Evolutionary conservation across 2,797 vertebrate species (phyloP).

Genomic region (Centroberyx gerrardi): DNA sequence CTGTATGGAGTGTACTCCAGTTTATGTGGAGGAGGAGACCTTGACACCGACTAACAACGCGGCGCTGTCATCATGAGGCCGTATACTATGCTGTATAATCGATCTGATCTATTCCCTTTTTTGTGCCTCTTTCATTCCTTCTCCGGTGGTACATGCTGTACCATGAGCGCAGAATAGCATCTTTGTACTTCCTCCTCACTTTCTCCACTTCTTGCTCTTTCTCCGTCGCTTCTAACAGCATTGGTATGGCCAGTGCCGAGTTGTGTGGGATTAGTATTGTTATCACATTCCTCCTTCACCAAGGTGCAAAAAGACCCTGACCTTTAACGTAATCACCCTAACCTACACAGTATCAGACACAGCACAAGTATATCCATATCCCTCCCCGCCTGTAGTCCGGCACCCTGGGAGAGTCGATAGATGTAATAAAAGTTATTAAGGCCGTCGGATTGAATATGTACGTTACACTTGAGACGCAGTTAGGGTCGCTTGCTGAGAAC

Average conservation of each 20-base stretch:
- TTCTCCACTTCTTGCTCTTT: slow-evolving; percentile 29
- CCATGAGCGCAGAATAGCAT: slow-evolving; percentile 15
- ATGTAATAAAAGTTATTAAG: slow-evolving; percentile 54
- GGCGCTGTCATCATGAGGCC: slow-evolving; percentile 29
- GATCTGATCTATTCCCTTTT: slow-evolving; percentile 34
- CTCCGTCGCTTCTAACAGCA: slow-evolving; percentile 21
- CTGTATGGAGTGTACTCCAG: slow-evolving; percentile 2
- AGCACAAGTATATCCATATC: slow-evolving; percentile 41
- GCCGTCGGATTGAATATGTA: slow-evolving; percentile 55
- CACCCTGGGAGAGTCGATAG: slow-evolving; percentile 47
- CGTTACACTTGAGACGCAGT: slow-evolving; percentile 38
- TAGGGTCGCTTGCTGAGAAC: slow-evolving; percentile 27
- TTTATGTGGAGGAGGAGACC: slow-evolving; percentile 60
- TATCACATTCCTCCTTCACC: slow-evolving; percentile 70
- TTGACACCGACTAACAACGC: slow-evolving; percentile 36
- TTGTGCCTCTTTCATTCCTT: slow-evolving; percentile 21
- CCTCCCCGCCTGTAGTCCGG: slow-evolving; percentile 30
- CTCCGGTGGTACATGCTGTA: neutral
- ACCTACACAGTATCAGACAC: slow-evolving; percentile 63
- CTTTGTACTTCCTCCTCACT: slow-evolving; percentile 43
- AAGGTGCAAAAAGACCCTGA: slow-evolving; percentile 64
- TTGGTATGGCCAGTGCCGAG: slow-evolving; percentile 43
- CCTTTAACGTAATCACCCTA: slow-evolving; percentile 74
- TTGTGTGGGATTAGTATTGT: slow-evolving; percentile 69
- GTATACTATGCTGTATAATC: slow-evolving; percentile 34